phyloP scores from a whole-genome alignment of 64 coral and sea anemone species.

The Orbicella faveolata region DNA sequence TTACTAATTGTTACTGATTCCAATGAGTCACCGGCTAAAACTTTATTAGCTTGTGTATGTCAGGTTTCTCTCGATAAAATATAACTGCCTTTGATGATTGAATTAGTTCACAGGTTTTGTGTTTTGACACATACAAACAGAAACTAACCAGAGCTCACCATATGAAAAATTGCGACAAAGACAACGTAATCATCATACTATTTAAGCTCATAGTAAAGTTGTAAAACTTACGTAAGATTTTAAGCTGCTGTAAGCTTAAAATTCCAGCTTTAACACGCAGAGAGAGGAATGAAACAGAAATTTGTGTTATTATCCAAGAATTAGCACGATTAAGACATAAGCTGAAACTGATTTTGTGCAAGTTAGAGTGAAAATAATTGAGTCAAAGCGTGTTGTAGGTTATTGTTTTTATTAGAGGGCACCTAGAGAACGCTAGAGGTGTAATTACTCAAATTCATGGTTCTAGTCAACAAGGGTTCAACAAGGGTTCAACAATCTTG shows the following conservation, averaged over 20 bases:
- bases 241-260: too few species aligned
- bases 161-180: not conserved
- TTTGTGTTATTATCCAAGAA: not conserved
- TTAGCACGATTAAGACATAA: constrained; percentile 30
- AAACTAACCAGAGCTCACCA: not conserved
- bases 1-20: not conserved
- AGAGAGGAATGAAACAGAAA: too few species aligned
- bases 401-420: not conserved
- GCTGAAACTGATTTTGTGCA: not conserved
- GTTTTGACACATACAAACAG: not conserved
- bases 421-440: too few species aligned
- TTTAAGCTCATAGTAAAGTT: not conserved
- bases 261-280: too few species aligned
- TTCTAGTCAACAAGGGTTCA: too few species aligned
- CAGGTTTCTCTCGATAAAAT: not conserved
- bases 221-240: too few species aligned
- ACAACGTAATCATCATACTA: too few species aligned
- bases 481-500: too few species aligned
- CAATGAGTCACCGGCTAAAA: not conserved
- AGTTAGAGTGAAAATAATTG: not conserved
- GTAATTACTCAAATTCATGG: too few species aligned
- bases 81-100: not conserved
- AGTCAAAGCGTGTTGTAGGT: not conserved
- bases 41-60: not conserved
- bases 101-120: not conserved